A percentile compares a stretch with the other conserved stretches of the same genome.
Evolutionary conservation across 2,888 invertebrate genomes (phyloP).

Genomic region (Acholoe squamosa): DNA sequence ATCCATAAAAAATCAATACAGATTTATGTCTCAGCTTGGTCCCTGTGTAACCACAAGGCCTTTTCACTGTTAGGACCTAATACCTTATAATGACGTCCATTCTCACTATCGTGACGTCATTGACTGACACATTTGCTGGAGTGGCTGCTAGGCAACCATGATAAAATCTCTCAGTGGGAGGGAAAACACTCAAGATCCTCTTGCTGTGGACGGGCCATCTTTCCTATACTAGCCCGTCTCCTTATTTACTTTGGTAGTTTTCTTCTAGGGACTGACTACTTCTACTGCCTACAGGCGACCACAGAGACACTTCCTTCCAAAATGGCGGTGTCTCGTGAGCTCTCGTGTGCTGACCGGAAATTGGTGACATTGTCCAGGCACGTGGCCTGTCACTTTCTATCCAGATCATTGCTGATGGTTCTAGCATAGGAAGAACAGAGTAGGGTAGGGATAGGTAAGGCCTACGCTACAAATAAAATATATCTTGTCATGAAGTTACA

Average conservation of each 20-base stretch:
- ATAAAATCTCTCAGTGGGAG: not conserved
- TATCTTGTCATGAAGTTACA: too few relatives aligned
- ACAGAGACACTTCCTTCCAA: not conserved
- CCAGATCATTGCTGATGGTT: too few relatives aligned
- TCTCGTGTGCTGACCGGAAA: not conserved
- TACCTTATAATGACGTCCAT: not conserved
- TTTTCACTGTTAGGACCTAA: too few relatives aligned
- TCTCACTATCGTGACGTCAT: not conserved
- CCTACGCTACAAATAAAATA: too few relatives aligned
- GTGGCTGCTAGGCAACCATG: not conserved
- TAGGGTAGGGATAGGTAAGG: too few relatives aligned
- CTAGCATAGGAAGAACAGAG: too few relatives aligned
- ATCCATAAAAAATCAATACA: too few relatives aligned
- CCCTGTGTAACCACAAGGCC: too few relatives aligned
- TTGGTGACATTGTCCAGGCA: not conserved
- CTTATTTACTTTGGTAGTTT: not conserved
- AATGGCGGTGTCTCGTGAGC: not conserved
- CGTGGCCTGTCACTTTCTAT: not conserved
- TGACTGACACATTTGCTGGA: not conserved
- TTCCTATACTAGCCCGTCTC: not conserved
- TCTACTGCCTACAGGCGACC: not conserved
- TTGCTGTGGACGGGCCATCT: not conserved
- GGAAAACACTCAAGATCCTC: slow-evolving; percentile 4
- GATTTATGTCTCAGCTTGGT: too few relatives aligned
- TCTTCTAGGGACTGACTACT: not conserved